Conservation (phyloP, 1,140 invertebrate genomes). For the Cyphomyrmex costatus region DNA sequence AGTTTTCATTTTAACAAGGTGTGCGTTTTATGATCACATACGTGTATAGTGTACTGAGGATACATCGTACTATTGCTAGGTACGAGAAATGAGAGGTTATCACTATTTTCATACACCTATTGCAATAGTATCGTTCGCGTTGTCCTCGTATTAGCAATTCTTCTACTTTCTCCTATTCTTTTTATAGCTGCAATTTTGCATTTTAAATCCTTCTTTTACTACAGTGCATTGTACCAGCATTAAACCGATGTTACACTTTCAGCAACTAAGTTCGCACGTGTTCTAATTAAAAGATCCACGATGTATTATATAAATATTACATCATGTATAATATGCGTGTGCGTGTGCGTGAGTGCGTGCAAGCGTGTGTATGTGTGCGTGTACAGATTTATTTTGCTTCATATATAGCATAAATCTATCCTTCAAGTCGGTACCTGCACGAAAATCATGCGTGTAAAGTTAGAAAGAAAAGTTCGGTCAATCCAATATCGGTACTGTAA, state of each 20-base stretch:
- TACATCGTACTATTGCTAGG: too few species aligned
- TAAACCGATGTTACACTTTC: background rate
- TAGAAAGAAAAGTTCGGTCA: conserved; percentile 45
- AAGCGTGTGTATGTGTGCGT: too few species aligned
- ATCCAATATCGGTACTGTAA: conserved; percentile 56
- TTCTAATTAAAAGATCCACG: conserved; percentile 25
- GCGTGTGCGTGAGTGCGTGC: too few species aligned
- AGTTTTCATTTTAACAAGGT: too few species aligned
- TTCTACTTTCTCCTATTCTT: background rate
- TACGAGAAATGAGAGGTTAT: too few species aligned
- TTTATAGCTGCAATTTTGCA: background rate
- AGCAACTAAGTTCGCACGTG: background rate
- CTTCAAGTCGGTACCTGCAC: background rate
- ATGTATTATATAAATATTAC: background rate
- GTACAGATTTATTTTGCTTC: background rate
- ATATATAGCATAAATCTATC: background rate
- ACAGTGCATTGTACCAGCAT: background rate
- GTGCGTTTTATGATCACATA: too few species aligned
- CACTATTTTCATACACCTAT: too few species aligned
- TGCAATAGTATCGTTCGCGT: too few species aligned
- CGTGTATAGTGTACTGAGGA: too few species aligned
- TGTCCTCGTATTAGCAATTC: too few species aligned
- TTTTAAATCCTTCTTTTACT: background rate
- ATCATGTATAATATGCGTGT: too few species aligned
- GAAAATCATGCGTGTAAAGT: conserved; percentile 2